phyloP scores from a whole-genome alignment of 2,797 vertebrate species.

The Fistularia tabacaria region DNA sequence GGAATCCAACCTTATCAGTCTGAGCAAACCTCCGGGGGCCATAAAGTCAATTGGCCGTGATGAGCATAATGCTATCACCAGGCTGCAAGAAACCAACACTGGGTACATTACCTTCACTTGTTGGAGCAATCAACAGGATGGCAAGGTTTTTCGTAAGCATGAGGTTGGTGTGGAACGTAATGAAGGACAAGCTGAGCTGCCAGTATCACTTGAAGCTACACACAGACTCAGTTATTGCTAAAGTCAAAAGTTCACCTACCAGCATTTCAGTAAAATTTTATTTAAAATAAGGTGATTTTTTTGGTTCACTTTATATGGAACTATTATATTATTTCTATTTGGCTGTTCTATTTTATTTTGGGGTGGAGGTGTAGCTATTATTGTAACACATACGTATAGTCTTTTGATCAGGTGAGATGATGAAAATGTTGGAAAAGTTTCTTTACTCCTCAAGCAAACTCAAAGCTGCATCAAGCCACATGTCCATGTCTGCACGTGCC shows the following conservation, averaged over 20 bases:
- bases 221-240: slow-evolving; percentile 7
- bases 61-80: slow-evolving; percentile 55
- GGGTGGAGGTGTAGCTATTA: too few relatives aligned
- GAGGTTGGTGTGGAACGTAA: slow-evolving; percentile 46
- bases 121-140: slow-evolving; percentile 44
- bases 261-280: too few relatives aligned
- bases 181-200: slow-evolving; percentile 32
- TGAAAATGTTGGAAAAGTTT: too few relatives aligned
- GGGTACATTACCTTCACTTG: slow-evolving; percentile 52
- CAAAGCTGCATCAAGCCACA: too few relatives aligned
- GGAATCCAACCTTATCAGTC: slow-evolving; percentile 55
- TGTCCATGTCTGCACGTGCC: too few relatives aligned
- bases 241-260: neutral
- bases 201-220: slow-evolving; percentile 13
- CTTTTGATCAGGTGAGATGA: too few relatives aligned
- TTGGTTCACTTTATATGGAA: too few relatives aligned
- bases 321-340: too few relatives aligned
- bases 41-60: slow-evolving; percentile 59
- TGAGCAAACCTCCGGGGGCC: slow-evolving; percentile 36
- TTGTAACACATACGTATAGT: neutral
- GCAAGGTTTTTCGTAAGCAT: slow-evolving; percentile 45
- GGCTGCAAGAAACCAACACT: slow-evolving; percentile 39
- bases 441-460: too few relatives aligned
- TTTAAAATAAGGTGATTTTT: too few relatives aligned
- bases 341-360: too few relatives aligned